These are phyloP conservation scores for Crambe crambe DNA, from an alignment of 37 sponge, comb jelly and placozoan species.

Conservation along the genomic window DNA sequence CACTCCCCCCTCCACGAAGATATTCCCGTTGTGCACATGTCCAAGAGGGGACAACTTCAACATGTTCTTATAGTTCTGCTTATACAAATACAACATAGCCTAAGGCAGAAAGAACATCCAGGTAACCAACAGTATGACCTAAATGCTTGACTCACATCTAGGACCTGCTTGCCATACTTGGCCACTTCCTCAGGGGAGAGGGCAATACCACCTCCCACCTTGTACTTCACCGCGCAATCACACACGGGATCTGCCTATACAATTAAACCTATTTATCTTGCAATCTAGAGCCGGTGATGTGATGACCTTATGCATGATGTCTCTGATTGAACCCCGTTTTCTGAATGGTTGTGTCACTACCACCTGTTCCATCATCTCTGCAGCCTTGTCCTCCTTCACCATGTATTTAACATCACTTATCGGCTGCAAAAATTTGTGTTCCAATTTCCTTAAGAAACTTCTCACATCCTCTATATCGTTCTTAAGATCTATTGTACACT, in stretches of 20 bases:
- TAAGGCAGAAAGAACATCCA: not conserved
- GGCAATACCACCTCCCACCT: not conserved
- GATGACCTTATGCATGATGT: not conserved
- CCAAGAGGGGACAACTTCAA: conserved; percentile 51
- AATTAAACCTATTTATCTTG: no score
- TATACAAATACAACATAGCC: conserved; percentile 47
- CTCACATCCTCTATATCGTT: no score
- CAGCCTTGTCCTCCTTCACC: not conserved
- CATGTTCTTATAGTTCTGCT: not conserved
- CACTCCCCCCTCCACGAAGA: conserved; percentile 37
- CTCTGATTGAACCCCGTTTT: conserved; percentile 3
- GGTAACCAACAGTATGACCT: not conserved
- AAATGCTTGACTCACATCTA: not conserved
- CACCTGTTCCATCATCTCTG: no score
- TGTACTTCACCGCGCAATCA: conserved; percentile 4
- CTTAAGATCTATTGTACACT: not conserved
- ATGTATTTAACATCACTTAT: no score
- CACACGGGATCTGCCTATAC: not conserved
- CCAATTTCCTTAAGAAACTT: not conserved
- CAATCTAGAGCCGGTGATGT: not conserved
- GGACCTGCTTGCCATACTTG: not conserved
- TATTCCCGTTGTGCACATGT: conserved; percentile 65
- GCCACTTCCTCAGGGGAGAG: not conserved
- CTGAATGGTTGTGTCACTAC: conserved; percentile 1
- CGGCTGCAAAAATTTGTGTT: not conserved